Base-by-base conservation (phyloP, 1,140 invertebrate genomes). In the Glossosoma conforme region DNA sequence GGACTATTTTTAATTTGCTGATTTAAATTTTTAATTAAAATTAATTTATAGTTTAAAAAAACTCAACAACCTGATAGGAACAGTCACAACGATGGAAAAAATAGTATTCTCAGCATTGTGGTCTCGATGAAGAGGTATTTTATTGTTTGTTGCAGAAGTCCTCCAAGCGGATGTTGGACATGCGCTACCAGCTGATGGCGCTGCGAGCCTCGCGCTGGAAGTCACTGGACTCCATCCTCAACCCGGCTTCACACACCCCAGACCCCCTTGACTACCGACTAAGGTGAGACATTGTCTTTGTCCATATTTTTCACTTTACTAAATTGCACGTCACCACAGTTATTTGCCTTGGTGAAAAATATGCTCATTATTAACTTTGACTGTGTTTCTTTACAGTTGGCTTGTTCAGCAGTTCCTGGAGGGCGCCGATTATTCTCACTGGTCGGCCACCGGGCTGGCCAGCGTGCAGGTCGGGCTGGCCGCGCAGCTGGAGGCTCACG, bases 221-320 rank as follows among this genome's bases (percentile, higher is more conserved):
- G 65, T 71, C 81, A 0, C 61, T 93, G 5, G 84, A 90, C 54
- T 66, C 73, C 43, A 62, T 90, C 2, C 65, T 93, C 0, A 84
- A 87, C 69, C 89, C 93, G 0, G 76, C 81, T 1, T 83, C 86
- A 0, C 83, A 89, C 55, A 89, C 89, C 0, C 64, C 78, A 0
- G 86, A 93, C 73, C 83, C 84, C 2, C 71, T 93, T 40, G 92
- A 97, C 74, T 91, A 88, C 58, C 79, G 85, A 50, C 68, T 93
- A 13, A 80, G 80, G 82, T 84, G 60, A 61, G 52, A 15, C 19
- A 9, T 8, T 11, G 8, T 6, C 33, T 8, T 9, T 11, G 14
- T 11, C 8, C 8, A 36, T 36, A 5, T 36, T 9, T 9, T 9
- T 28, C 25, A 8, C n/a, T 8, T 28, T n/a, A 8, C 6, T 8